These are phyloP conservation scores for Hippopotamyrus pictus DNA, from an alignment of 2,797 vertebrate species.

Conservation along the genomic window DNA sequence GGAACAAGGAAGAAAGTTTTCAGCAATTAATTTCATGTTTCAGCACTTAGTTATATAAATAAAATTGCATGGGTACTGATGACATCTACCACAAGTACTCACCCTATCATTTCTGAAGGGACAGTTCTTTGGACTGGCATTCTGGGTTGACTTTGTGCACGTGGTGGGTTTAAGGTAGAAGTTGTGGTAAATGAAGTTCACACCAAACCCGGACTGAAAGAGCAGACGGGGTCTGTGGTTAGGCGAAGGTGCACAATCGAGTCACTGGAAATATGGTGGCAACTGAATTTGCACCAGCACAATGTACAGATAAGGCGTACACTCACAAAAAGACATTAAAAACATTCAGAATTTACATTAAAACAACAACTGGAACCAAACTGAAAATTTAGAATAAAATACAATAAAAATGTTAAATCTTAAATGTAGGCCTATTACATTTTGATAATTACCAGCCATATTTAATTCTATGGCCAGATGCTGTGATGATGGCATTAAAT, in stretches of 20 bases:
- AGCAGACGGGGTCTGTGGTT: not conserved
- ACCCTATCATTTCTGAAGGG: slow-evolving; percentile 59
- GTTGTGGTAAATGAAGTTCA: slow-evolving; percentile 55
- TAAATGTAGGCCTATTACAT: not conserved
- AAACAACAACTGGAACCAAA: not conserved
- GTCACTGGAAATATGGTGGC: not conserved
- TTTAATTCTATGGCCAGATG: not conserved
- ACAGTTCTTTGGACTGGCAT: slow-evolving; percentile 39
- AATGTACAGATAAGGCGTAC: not conserved
- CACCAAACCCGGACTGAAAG: slow-evolving; percentile 53
- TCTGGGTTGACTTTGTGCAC: slow-evolving; percentile 46
- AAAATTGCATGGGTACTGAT: not conserved
- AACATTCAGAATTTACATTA: not conserved
- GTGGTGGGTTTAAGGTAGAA: slow-evolving; percentile 62
- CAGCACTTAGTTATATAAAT: not conserved
- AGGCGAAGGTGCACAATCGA: not conserved
- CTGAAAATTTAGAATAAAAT: not conserved
- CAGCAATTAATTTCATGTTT: not conserved
- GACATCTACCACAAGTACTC: slow-evolving; percentile 28
- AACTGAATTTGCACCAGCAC: not conserved
- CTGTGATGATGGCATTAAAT: not conserved
- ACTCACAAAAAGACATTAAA: not conserved
- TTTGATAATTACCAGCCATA: not conserved
- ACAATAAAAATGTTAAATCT: not conserved
- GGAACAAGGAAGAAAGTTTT: not conserved